A percentile compares a stretch with the other conserved stretches of the same genome.
phyloP scores from a whole-genome alignment of 2,113 vertebrate species.

The Nannobrachium achirus region DNA sequence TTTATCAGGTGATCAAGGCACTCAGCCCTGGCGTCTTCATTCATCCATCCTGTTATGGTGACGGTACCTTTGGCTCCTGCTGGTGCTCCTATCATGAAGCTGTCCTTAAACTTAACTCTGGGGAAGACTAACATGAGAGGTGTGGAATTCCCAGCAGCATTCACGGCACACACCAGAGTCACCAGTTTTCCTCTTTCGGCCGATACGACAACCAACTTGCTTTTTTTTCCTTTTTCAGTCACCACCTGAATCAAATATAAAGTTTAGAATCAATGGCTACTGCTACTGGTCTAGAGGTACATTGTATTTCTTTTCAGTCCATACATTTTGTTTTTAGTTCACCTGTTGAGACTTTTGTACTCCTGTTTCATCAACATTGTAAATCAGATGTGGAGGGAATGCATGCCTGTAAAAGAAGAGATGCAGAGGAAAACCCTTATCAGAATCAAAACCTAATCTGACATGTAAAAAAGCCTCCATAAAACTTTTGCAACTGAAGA shows the following conservation, averaged over 20 bases:
- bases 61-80: conserved; percentile 32
- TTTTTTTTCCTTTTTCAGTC: too few species aligned
- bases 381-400: not conserved
- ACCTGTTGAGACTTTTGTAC: conserved; percentile 6
- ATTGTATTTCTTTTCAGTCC: too few species aligned
- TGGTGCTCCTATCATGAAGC: conserved; percentile 31
- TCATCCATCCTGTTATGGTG: conserved; percentile 35
- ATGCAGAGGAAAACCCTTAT: not conserved
- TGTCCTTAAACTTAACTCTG: conserved; percentile 28
- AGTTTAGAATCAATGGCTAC: too few species aligned
- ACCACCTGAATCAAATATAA: too few species aligned
- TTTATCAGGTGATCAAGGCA: conserved; percentile 34
- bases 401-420: too few species aligned
- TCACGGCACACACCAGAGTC: too few species aligned
- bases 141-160: conserved; percentile 33
- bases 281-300: too few species aligned
- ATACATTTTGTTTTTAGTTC: too few species aligned
- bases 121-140: conserved; percentile 39
- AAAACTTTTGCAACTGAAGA: conserved; percentile 8
- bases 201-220: too few species aligned
- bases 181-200: too few species aligned
- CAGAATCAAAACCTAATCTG: conserved; percentile 21
- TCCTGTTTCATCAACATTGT: not conserved
- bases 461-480: not conserved
- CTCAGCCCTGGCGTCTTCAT: conserved; percentile 34